Conservation (phyloP, 2,888 invertebrate species). For the Anoplius nigerrimus region DNA sequence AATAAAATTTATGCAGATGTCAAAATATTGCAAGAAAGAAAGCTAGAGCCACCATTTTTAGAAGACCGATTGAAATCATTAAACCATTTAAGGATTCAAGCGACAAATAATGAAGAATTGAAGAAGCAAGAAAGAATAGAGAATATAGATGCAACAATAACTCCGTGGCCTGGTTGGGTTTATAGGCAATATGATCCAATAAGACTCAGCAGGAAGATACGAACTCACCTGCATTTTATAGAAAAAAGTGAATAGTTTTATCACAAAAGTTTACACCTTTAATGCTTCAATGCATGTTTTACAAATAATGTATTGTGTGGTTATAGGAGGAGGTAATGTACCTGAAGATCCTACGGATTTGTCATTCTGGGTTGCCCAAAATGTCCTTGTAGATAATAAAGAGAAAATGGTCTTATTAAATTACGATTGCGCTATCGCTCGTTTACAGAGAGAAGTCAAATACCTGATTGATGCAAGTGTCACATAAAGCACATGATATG, state of each 20-base stretch:
- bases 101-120: slow-evolving; percentile 51
- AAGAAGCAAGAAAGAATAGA: slow-evolving; percentile 63
- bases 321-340: slow-evolving; percentile 75
- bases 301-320: not conserved
- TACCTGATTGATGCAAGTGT: slow-evolving; percentile 66
- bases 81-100: slow-evolving; percentile 59
- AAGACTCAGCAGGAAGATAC: slow-evolving; percentile 73
- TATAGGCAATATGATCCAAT: slow-evolving; percentile 80
- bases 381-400: slow-evolving; percentile 82
- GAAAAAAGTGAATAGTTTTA: slow-evolving; percentile 59
- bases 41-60: slow-evolving; percentile 78
- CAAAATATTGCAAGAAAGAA: slow-evolving; percentile 82
- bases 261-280: not conserved
- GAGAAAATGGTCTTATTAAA: slow-evolving; percentile 80
- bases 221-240: slow-evolving; percentile 64
- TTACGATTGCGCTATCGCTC: slow-evolving; percentile 82
- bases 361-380: slow-evolving; percentile 89
- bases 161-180: slow-evolving; percentile 82
- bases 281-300: not conserved
- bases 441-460: slow-evolving; percentile 79
- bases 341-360: slow-evolving; percentile 83
- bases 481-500: not conserved
- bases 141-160: slow-evolving; percentile 76
- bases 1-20: slow-evolving; percentile 75
- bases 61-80: slow-evolving; percentile 69